These are phyloP conservation scores for Shargacucullia verbasci DNA, from an alignment of 2,888 invertebrate genomes.

Conservation along the genomic window DNA sequence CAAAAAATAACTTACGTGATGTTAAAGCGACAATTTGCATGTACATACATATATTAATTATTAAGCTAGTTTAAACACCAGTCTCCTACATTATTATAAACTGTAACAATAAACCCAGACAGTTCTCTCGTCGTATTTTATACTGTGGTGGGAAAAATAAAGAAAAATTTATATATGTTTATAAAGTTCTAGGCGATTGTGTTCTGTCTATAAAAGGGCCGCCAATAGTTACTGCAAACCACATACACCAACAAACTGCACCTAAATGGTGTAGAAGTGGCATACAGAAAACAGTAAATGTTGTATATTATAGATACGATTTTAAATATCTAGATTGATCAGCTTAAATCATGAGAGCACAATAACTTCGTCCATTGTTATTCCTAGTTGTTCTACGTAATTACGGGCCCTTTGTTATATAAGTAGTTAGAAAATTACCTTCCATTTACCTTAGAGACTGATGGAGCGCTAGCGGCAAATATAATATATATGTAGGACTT, in stretches of 20 bases:
- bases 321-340: constrained; percentile 27
- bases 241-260: no score
- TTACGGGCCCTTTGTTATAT: constrained; percentile 51
- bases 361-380: constrained; percentile 28
- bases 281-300: no score
- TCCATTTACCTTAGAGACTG: constrained; percentile 42
- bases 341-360: constrained; percentile 9
- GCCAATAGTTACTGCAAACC: no score
- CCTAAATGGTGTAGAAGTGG: no score
- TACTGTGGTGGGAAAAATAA: no score
- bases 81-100: no score
- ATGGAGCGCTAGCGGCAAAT: constrained; percentile 39
- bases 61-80: no score
- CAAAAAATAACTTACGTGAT: no score
- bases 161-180: background rate
- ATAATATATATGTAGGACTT: constrained; percentile 56
- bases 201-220: background rate
- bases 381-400: constrained; percentile 27
- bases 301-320: constrained; percentile 2
- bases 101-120: no score
- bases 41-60: no score
- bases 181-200: background rate
- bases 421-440: constrained; percentile 39
- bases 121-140: no score
- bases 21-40: no score